Conservation (phyloP, 2,888 invertebrate species). For the Agonopterix alstromeriana region DNA sequence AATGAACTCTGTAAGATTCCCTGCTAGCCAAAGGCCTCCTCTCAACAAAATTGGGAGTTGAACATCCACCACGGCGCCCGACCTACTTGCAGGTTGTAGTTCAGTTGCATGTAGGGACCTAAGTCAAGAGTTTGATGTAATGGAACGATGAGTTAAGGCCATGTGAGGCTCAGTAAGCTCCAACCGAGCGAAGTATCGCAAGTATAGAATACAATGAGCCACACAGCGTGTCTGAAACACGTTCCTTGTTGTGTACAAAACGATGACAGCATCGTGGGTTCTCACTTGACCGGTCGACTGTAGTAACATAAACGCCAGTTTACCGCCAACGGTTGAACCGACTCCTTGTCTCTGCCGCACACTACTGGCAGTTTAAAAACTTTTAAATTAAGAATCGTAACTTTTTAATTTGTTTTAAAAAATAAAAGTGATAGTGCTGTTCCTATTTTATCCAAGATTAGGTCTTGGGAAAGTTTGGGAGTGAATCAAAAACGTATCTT, state of each 20-base stretch:
- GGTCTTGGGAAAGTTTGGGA: not conserved
- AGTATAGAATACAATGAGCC: no score
- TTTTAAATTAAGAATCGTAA: slow-evolving; percentile 12
- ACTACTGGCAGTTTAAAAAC: slow-evolving; percentile 34
- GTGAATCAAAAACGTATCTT: slow-evolving; percentile 1
- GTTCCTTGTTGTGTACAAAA: slow-evolving; percentile 10
- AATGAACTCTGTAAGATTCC: no score
- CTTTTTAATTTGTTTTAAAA: slow-evolving; percentile 8
- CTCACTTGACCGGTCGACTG: not conserved
- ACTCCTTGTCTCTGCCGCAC: slow-evolving; percentile 36
- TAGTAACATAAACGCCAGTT: slow-evolving; percentile 33
- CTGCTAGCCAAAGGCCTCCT: no score
- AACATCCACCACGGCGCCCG: no score
- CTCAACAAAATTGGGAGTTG: no score
- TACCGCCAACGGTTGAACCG: slow-evolving; percentile 44
- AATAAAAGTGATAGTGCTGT: not conserved
- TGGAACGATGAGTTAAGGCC: no score
- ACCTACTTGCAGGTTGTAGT: no score
- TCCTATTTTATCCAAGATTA: not conserved
- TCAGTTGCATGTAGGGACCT: no score
- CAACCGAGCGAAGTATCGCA: no score
- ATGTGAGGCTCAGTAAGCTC: no score
- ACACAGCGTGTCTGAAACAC: slow-evolving; percentile 13
- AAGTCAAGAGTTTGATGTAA: no score
- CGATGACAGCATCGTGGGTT: slow-evolving; percentile 38